A percentile compares a stretch with the other conserved stretches of the same genome.
These are phyloP conservation scores for Ostrea edulis DNA, from an alignment of 1,140 invertebrate species.

Conservation along the genomic window DNA sequence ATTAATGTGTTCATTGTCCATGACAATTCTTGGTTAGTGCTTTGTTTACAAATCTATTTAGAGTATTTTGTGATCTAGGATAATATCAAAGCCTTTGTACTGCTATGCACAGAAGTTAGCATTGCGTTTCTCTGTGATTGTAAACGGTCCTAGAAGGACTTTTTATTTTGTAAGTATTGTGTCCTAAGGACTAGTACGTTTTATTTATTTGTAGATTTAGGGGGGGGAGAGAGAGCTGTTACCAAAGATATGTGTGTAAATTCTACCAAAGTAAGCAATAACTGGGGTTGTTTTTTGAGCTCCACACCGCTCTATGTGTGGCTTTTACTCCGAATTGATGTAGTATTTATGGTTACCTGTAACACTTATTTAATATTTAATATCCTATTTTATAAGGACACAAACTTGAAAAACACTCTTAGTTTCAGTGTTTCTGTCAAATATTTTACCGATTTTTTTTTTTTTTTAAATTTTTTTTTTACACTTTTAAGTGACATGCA, in stretches of 20 bases:
- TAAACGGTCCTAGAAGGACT: constrained; percentile 6
- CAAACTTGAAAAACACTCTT: not conserved
- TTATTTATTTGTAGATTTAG: constrained; percentile 21
- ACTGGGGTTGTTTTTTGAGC: not conserved
- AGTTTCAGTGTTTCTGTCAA: not conserved
- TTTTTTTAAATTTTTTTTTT: no score
- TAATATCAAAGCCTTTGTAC: constrained; percentile 17
- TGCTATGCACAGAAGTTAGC: constrained; percentile 34
- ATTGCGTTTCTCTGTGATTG: constrained; percentile 27
- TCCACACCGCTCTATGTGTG: not conserved
- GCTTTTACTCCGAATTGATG: not conserved
- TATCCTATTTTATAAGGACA: not conserved
- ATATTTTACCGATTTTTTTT: not conserved
- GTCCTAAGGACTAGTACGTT: constrained; percentile 4
- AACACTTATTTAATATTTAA: constrained; percentile 5
- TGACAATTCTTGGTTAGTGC: constrained; percentile 33
- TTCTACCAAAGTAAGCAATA: not conserved
- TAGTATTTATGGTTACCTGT: not conserved
- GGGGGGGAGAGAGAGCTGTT: not conserved
- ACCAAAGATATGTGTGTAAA: not conserved
- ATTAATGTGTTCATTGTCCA: constrained; percentile 32
- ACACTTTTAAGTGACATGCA: not conserved
- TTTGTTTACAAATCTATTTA: constrained; percentile 27
- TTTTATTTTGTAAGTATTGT: constrained; percentile 4
- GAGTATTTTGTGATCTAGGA: constrained; percentile 9